A percentile compares a stretch with the other conserved stretches of the same genome.
Conservation (phyloP, 2,797 vertebrate genomes). For the Eptatretus atami region DNA sequence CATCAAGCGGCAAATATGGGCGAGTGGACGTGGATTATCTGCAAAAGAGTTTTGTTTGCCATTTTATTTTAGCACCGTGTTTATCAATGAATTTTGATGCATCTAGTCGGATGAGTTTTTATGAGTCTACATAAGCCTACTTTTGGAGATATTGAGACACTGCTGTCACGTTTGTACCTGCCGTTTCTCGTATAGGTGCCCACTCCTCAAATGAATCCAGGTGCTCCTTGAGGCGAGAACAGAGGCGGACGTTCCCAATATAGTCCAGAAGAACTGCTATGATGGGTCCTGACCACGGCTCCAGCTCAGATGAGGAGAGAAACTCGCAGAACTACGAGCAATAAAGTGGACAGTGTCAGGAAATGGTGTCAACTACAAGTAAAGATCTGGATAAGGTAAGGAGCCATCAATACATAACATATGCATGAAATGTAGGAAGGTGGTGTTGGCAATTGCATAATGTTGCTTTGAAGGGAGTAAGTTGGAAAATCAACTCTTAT, state of each 20-base stretch:
- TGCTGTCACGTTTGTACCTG: conserved; percentile 22
- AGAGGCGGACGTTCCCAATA: conserved; percentile 51
- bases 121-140: no score
- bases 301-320: conserved; percentile 35
- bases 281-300: conserved; percentile 58
- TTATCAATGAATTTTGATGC: no score
- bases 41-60: conserved; percentile 1
- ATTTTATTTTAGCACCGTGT: background rate
- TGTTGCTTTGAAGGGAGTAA: no score
- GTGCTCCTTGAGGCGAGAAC: conserved; percentile 44
- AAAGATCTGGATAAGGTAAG: no score
- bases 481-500: no score
- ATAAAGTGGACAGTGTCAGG: background rate
- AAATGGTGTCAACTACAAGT: no score
- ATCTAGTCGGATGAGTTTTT: no score
- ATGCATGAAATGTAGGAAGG: no score
- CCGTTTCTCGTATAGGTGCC: conserved; percentile 45
- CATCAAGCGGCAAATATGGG: background rate
- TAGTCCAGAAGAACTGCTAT: conserved; percentile 68
- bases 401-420: no score
- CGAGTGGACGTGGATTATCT: conserved; percentile 5
- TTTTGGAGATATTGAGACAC: background rate
- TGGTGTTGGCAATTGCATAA: no score
- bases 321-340: conserved; percentile 60
- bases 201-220: conserved; percentile 56